Evolutionary conservation across 2,797 vertebrate genomes (phyloP), one percentile per base, ranked within the genome.

Genomic region (Apogon hyalosoma): DNA sequence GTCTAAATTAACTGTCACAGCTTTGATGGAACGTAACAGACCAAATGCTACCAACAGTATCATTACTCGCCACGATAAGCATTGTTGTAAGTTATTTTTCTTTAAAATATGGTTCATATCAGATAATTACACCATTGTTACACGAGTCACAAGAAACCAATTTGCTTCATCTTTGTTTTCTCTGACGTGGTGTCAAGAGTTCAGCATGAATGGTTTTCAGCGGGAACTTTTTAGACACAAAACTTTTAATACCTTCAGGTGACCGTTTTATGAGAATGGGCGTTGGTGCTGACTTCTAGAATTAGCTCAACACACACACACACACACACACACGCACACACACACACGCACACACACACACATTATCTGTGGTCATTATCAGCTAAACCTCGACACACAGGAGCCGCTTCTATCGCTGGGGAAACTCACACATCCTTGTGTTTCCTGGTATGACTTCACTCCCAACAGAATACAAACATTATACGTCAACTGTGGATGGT

Each of bases 361-460:
- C 24, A 15, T 50, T 39, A 70, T 46, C 49, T 40, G 28, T 5
- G 45, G 24, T 68, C 61, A 73, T 77, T 75, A 87, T 87, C 86
- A 87, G 80, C 81, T 53, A 6, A 36, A 42, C 71, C 63, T 72
- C 76, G 75, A 73, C 64, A 71, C 77, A 75, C 63, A 82, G 57
- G 69, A 73, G 56, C 40, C 65, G 59, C 81, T 82, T 67, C 82
- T 84, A 73, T 69, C 43, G 24, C 39, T 58, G 64, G 69, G 72
- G 70, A 83, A 84, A 77, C 62, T 54, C 79, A 61, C 73, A 86
- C 83, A 79, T 70, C 65, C 83, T 59, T 18, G 62, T 19, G 40
- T 77, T 90, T 87, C 80, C 80, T 85, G 69, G 14, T 0, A 62
- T 90, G 86, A 92, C 76, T 86, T 90, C 87, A 89, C 69, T 79